Conservation (phyloP, 2,888 invertebrate genomes). For the Lordiphosa fenestrarum region DNA sequence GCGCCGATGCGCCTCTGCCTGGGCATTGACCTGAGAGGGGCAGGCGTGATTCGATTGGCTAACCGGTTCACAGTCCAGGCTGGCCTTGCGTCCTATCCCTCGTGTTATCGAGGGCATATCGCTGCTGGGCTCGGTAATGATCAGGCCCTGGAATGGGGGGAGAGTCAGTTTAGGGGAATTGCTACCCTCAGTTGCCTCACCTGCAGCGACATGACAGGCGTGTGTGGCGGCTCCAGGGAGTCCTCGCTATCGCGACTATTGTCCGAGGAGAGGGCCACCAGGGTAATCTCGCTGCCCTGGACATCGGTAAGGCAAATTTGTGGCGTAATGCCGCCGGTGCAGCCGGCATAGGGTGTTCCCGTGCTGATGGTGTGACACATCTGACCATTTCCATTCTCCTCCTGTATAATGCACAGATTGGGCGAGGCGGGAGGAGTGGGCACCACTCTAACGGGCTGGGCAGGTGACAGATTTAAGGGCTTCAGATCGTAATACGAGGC, state of each 20-base stretch:
- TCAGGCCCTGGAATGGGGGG: constrained; percentile 53
- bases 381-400: constrained; percentile 83
- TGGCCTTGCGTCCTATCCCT: constrained; percentile 87
- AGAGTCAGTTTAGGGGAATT: not conserved
- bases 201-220: constrained; percentile 78
- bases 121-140: constrained; percentile 81
- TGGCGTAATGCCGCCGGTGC: constrained; percentile 80
- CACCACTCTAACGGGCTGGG: constrained; percentile 79
- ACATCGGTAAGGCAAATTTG: constrained; percentile 97
- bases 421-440: constrained; percentile 80
- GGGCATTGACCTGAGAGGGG: not conserved
- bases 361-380: constrained; percentile 77
- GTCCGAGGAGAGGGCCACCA: constrained; percentile 88
- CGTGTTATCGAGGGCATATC: constrained; percentile 90
- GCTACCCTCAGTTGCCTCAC: constrained; percentile 36
- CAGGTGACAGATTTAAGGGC: constrained; percentile 79
- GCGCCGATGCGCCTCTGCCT: constrained; percentile 81
- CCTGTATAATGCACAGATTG: constrained; percentile 88
- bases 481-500: constrained; percentile 78
- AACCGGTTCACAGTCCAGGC: constrained; percentile 83
- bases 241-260: constrained; percentile 86
- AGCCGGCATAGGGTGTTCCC: constrained; percentile 75
- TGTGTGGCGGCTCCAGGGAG: constrained; percentile 85
- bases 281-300: constrained; percentile 90
- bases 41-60: constrained; percentile 28